Percentiles rank a stretch among this genome's conserved stretches.
These are phyloP conservation scores for Aphrocallistes beatrix DNA, from an alignment of 37 sponge, comb jelly and placozoan genomes.

Conservation along the genomic window DNA sequence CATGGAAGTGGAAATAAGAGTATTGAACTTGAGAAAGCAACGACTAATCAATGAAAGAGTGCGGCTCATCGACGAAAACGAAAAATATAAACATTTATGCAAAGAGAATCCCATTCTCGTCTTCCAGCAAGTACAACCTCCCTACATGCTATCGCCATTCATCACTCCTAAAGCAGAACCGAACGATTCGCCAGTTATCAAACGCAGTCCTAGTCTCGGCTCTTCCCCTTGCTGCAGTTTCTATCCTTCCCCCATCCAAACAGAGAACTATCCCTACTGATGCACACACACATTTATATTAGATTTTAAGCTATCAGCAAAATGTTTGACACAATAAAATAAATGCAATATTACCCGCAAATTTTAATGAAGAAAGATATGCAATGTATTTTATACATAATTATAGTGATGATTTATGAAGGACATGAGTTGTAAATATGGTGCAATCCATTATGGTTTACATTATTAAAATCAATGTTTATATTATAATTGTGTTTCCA, in stretches of 20 bases:
- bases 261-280: too few species aligned
- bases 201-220: background rate
- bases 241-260: background rate
- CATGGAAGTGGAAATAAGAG: slow-evolving; percentile 6
- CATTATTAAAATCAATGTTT: too few species aligned
- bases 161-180: background rate
- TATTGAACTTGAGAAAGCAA: background rate
- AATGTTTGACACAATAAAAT: too few species aligned
- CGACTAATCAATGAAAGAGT: background rate
- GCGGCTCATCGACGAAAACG: background rate
- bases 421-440: too few species aligned
- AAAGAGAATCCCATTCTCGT: background rate
- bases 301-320: too few species aligned
- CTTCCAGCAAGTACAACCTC: background rate
- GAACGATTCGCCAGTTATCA: background rate
- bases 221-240: background rate
- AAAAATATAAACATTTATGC: background rate
- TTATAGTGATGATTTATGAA: too few species aligned
- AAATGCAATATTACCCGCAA: too few species aligned
- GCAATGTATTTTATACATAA: too few species aligned
- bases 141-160: background rate
- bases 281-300: too few species aligned
- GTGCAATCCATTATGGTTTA: too few species aligned
- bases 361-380: too few species aligned
- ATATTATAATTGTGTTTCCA: too few species aligned